phyloP scores from a whole-genome alignment of 1,140 invertebrate genomes.

The Drosophila tropicalis region DNA sequence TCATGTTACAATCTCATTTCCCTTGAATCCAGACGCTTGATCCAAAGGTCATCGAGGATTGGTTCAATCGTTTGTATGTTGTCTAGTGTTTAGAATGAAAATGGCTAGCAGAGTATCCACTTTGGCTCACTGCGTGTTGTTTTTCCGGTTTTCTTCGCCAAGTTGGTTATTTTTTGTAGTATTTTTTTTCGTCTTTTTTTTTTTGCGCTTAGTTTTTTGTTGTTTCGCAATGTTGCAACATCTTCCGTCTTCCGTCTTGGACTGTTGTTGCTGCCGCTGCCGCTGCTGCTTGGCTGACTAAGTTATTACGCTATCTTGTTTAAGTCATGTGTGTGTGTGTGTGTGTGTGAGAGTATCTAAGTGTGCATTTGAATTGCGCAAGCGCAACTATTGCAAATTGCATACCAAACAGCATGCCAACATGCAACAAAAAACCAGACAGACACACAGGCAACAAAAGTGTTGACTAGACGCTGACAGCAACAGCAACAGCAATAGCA shows the following conservation, averaged over 20 bases:
- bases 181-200: slow-evolving; percentile 30
- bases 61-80: not conserved
- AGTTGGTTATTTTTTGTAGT: slow-evolving; percentile 34
- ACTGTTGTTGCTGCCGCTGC: slow-evolving; percentile 32
- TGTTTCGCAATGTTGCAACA: slow-evolving; percentile 44
- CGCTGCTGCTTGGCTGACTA: slow-evolving; percentile 56
- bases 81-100: slow-evolving; percentile 48
- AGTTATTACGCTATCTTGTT: slow-evolving; percentile 78
- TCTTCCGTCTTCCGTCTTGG: slow-evolving; percentile 66
- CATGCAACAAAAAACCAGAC: slow-evolving; percentile 73
- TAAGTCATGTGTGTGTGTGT: slow-evolving; percentile 39
- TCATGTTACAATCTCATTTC: too few relatives aligned
- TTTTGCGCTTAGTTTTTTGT: slow-evolving; percentile 13
- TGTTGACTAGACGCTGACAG: slow-evolving; percentile 74
- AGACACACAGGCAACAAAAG: slow-evolving; percentile 73
- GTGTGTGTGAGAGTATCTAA: slow-evolving; percentile 33
- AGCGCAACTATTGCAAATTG: slow-evolving; percentile 80
- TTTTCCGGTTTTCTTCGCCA: slow-evolving; percentile 73
- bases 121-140: slow-evolving; percentile 61
- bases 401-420: slow-evolving; percentile 76
- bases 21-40: not conserved
- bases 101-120: not conserved
- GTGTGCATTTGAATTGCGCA: slow-evolving; percentile 78
- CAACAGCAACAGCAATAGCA: slow-evolving; percentile 24
- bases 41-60: too few relatives aligned